Conservation (phyloP, 2,113 vertebrate genomes). For the Otis tarda region DNA sequence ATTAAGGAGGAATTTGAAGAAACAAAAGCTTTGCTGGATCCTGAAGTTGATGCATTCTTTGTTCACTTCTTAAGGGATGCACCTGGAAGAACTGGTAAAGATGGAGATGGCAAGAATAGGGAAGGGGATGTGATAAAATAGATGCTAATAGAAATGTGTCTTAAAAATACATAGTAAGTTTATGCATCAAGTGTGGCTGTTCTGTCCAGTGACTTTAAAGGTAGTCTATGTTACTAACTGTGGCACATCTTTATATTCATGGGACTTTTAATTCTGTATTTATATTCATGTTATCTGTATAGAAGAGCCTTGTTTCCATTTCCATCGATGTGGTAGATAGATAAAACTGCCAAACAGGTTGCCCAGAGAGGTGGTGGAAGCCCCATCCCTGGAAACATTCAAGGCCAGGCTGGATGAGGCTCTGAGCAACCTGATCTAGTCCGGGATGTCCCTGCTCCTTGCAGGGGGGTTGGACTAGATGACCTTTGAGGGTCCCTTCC, state of each 20-base stretch:
- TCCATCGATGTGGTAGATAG: not conserved
- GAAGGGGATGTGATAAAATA: not conserved
- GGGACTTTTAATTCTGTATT: not conserved
- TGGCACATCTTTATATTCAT: not conserved
- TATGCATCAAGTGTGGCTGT: not conserved
- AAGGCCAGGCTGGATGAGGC: too few relatives aligned
- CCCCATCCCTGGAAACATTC: too few relatives aligned
- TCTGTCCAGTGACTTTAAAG: not conserved
- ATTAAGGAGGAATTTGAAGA: constrained; percentile 80
- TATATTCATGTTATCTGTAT: not conserved
- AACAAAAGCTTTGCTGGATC: constrained; percentile 65
- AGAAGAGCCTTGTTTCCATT: not conserved
- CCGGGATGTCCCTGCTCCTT: too few relatives aligned
- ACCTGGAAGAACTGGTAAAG: constrained; percentile 85
- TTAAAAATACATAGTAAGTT: not conserved
- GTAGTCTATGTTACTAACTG: not conserved
- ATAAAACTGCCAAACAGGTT: not conserved
- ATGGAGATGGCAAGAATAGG: not conserved
- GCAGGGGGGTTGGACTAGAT: too few relatives aligned
- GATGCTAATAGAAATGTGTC: not conserved
- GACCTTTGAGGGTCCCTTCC: too few relatives aligned
- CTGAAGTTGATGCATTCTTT: constrained; percentile 83
- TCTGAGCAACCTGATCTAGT: too few relatives aligned
- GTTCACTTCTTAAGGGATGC: constrained; percentile 92
- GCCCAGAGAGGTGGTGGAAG: too few relatives aligned